phyloP scores from a whole-genome alignment of 2,113 vertebrate genomes.

The Mesembrinibis cayennensis region DNA sequence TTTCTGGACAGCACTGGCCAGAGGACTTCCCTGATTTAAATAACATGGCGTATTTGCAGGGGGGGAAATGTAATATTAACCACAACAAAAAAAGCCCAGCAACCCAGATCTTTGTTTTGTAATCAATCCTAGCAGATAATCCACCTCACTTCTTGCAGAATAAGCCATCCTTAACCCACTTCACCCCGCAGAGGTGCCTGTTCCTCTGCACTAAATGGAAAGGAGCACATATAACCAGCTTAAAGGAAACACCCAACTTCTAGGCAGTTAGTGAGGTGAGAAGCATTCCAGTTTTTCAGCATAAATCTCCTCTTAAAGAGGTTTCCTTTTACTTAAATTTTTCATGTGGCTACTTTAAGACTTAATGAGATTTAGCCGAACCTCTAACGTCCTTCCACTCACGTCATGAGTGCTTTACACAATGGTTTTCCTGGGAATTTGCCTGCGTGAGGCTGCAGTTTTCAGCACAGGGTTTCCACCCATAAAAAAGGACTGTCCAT shows the following conservation, averaged over 20 bases:
- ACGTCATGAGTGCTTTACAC: fast-evolving
- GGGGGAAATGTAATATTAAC: neutral
- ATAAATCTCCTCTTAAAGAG: conserved; percentile 9
- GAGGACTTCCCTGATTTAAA: neutral
- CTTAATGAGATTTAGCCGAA: neutral
- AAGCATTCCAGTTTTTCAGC: neutral
- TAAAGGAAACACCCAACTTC: neutral
- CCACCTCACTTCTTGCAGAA: neutral
- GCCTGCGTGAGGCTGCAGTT: neutral
- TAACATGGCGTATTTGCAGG: fast-evolving
- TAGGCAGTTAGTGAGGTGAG: neutral
- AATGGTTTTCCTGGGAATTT: neutral
- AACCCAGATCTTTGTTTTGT: neutral
- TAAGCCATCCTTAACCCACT: neutral
- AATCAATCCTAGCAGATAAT: neutral
- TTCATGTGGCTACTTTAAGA: neutral
- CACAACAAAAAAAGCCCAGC: neutral
- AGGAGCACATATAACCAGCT: neutral
- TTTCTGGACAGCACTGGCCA: neutral
- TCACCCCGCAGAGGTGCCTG: neutral
- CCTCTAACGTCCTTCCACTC: neutral
- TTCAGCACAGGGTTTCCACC: neutral
- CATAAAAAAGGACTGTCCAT: neutral
- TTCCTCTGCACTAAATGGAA: fast-evolving
- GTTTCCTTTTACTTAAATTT: neutral